Evolutionary conservation across 2,888 invertebrate genomes (phyloP).

Genomic region (Chrysolina oricalcia): DNA sequence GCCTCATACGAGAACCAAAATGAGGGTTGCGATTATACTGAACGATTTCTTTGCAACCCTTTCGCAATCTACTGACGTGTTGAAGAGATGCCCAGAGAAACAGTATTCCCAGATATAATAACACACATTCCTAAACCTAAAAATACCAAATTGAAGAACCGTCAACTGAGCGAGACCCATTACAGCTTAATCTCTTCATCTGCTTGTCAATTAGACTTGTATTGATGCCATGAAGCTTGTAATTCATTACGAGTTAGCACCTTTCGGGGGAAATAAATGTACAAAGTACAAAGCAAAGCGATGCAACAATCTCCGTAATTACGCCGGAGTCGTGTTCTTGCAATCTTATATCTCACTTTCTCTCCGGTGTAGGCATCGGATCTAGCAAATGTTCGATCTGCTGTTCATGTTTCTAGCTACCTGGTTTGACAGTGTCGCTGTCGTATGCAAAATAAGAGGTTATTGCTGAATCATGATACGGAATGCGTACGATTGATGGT

Average conservation of each 20-base stretch:
- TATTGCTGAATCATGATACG: slow-evolving; percentile 42
- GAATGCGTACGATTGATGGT: background rate
- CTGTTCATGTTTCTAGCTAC: slow-evolving; percentile 29
- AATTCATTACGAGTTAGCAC: slow-evolving; percentile 49
- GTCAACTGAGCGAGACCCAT: background rate
- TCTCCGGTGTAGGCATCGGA: slow-evolving; percentile 29
- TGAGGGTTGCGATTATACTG: no score
- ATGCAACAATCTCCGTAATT: slow-evolving; percentile 48
- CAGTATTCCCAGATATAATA: no score
- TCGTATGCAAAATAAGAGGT: slow-evolving; percentile 45
- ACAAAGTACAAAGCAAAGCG: slow-evolving; percentile 44
- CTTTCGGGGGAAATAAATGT: slow-evolving; percentile 47
- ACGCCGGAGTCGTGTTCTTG: slow-evolving; percentile 44
- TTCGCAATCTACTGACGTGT: no score
- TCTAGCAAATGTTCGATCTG: slow-evolving; percentile 25
- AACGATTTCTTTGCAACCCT: no score
- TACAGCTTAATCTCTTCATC: slow-evolving; percentile 36
- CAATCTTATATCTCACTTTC: slow-evolving; percentile 52
- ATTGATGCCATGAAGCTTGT: slow-evolving; percentile 44
- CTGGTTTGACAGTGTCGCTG: slow-evolving; percentile 37
- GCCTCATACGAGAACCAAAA: no score
- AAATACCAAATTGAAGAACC: background rate
- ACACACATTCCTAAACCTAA: background rate
- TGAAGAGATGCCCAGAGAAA: no score
- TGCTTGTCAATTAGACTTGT: slow-evolving; percentile 46